Evolutionary conservation across 2,797 vertebrate species (phyloP), one percentile per base, ranked within the genome.

Genomic region (Spatula clypeata): DNA sequence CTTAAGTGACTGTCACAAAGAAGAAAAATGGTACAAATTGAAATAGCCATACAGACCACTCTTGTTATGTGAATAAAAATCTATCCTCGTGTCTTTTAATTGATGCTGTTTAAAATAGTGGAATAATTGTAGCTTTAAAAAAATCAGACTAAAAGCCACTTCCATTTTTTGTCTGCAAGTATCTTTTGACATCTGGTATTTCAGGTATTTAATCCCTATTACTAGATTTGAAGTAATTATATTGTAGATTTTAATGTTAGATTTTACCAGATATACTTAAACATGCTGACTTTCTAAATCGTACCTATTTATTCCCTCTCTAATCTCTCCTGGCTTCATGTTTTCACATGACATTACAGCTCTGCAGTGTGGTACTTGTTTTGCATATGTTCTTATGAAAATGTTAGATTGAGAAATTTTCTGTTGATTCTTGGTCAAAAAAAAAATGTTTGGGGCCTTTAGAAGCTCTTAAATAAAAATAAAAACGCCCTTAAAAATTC

Each of bases 281-380:
- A 80, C 34, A 44, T 2, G 4, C 13, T 70, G 29, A 17, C 12
- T 64, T 90, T 79, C 23, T 88, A 53, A 69, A 60, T n/a, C 53
- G 2, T 62, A 36, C 86, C 12, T 71, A 0, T 73, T 7, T 79
- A 79, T 91, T 70, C 73, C 26, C 21, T 80, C 24, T 74, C 29
- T 85, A 58, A 42, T 58, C 12, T 90, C 54, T 24, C 42, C 5
- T 92, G 47, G 44, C 61, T 64, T 91, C 31, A 49, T 57, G 86
- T 96, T 95, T 97, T 96, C 85, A 57, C 80, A 72, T 86, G 74
- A 81, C 75, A 20, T 77, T 71, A n/a, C 23, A 73, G 34, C 85
- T 89, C 34, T 86, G 34, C 72, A 47, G 47, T 79, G 31, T 17
- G 8, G 31, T 60, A 64, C 18, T 86, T 80, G 20, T 67, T 93